A percentile compares a stretch with the other conserved stretches of the same genome.
Conservation (phyloP, 2,888 invertebrate genomes). For the Baronia brevicornis region DNA sequence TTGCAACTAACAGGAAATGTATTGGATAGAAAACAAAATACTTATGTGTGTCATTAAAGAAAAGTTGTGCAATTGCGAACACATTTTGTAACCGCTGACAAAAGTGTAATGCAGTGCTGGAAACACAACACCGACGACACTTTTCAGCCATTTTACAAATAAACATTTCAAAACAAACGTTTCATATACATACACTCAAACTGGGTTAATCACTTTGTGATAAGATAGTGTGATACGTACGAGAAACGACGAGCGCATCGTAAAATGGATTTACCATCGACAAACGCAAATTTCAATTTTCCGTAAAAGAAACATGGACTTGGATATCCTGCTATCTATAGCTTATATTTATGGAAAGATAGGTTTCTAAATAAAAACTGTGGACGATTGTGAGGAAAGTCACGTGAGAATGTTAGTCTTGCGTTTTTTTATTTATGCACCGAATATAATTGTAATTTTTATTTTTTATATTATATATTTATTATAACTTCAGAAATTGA, state of each 20-base stretch:
- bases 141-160: conserved; percentile 43
- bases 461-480: too few species aligned
- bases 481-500: too few species aligned
- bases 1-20: too few species aligned
- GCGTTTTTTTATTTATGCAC: too few species aligned
- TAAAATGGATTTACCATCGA: not conserved
- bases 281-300: not conserved
- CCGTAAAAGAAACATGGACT: not conserved
- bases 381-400: conserved; percentile 2
- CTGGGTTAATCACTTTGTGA: conserved; percentile 55
- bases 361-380: conserved; percentile 12
- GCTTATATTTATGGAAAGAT: conserved; percentile 7
- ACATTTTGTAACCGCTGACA: conserved; percentile 15
- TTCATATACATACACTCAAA: conserved; percentile 37
- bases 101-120: conserved; percentile 16
- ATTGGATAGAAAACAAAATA: too few species aligned
- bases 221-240: conserved; percentile 42
- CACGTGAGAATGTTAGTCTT: conserved; percentile 4
- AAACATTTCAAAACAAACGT: conserved; percentile 47
- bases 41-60: too few species aligned
- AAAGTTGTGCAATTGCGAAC: too few species aligned
- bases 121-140: conserved; percentile 27
- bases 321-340: conserved; percentile 9
- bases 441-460: too few species aligned
- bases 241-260: not conserved